Base-by-base conservation (phyloP, 2,888 invertebrate genomes). In the Gymnoscelis rufifasciata region DNA sequence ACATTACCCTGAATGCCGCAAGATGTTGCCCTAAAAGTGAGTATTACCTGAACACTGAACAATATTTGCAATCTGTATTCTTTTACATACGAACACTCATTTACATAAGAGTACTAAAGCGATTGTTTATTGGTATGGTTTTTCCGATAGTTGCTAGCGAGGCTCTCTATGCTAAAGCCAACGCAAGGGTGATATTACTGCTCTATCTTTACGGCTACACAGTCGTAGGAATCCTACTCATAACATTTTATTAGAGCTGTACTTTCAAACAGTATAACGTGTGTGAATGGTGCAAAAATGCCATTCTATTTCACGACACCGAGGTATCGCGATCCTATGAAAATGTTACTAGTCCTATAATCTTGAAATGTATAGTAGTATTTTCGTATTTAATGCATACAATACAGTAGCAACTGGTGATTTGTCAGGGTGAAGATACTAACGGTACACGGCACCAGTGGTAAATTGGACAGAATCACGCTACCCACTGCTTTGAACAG, bases 21-120 rank as follows among this genome's bases (percentile, higher is more conserved):
- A 92, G 94, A 66, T 97, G 97, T 76, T 97, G 97, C 72, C 91
- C 90, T 60, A 95, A 96, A 92, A 94, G 95, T 94, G 50, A 77
- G 77, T 75, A 61, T 57, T 55, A 56, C 56, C 49, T 53, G 47
- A 53, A 51, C 45, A 54, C 52, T 44, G 54, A 54, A 59, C 52
- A 46, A 41, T 54, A 38, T 49, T 54, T 57, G 53, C 53, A 53
- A 59, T 57, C 57, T 54, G 50, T 54, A 53, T 56, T 52, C 44
- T 40, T 59, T 56, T 52, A 56, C 58, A 56, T 54, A 54, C 52
- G 44, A 56, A 56, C 54, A 49, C 38, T 47, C 51, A 31, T 26
- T 43, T 46, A 48, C 36, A 48, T 48, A 48, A 50, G 36, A 33
- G 31, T 49, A 49, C 37, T 51, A 55, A 54, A 51, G 47, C 30